Evolutionary conservation across 2,888 invertebrate genomes (phyloP).

Genomic region (Magallana nippona): DNA sequence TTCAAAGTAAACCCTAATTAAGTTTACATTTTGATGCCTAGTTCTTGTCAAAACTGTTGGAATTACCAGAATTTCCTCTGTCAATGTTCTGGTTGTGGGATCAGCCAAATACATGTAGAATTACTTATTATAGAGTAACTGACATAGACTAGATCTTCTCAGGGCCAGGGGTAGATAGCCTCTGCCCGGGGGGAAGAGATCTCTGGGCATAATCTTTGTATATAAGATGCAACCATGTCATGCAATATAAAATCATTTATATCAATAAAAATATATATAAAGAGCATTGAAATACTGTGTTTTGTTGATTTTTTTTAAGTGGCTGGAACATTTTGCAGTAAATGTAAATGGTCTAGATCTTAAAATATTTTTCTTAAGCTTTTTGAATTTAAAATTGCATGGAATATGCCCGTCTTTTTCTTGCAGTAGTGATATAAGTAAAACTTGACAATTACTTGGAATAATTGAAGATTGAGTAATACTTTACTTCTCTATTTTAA

Average conservation of each 20-base stretch:
- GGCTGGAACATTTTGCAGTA: no score
- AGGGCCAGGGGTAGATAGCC: background rate
- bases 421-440: no score
- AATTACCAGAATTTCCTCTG: background rate
- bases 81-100: slow-evolving; percentile 38
- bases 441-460: no score
- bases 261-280: slow-evolving; percentile 34
- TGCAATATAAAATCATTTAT: slow-evolving; percentile 39
- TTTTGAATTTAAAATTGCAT: no score
- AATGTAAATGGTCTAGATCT: no score
- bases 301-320: background rate
- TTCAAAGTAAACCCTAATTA: background rate
- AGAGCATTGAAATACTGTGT: slow-evolving; percentile 5
- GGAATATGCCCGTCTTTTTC: no score
- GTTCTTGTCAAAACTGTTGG: slow-evolving; percentile 2
- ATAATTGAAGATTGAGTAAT: no score
- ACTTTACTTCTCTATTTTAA: no score
- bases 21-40: background rate
- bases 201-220: slow-evolving; percentile 41
- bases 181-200: slow-evolving; percentile 10
- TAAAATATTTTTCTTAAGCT: no score
- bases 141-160: slow-evolving; percentile 17
- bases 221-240: slow-evolving; percentile 41
- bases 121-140: background rate
- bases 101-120: slow-evolving; percentile 11